phyloP scores from a whole-genome alignment of 2,888 invertebrate species.

The Octonoba sinensis region DNA sequence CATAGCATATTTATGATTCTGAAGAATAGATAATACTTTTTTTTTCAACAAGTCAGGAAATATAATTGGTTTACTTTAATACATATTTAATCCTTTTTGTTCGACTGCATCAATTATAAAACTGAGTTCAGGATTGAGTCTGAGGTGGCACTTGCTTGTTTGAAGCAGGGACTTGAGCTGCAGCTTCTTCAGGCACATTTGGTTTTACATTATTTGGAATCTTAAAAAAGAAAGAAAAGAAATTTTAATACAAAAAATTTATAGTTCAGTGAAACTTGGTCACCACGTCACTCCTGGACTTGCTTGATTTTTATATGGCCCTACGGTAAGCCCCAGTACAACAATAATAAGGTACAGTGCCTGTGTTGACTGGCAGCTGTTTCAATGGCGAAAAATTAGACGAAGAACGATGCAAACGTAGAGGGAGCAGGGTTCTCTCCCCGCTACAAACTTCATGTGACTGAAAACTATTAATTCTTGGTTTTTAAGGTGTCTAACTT shows the following conservation, averaged over 20 bases:
- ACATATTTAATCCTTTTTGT: not conserved
- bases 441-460: no score
- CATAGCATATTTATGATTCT: no score
- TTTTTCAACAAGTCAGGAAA: not conserved
- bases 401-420: no score
- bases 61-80: not conserved
- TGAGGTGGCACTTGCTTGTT: constrained; percentile 11
- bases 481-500: no score
- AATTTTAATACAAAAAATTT: not conserved
- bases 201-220: constrained; percentile 34
- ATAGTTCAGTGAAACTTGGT: not conserved
- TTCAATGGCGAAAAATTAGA: no score
- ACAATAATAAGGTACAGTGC: no score
- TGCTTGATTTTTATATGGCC: not conserved
- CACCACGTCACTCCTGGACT: not conserved
- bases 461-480: no score
- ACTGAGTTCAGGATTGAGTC: not conserved
- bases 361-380: no score
- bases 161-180: constrained; percentile 3
- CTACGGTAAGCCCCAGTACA: not conserved
- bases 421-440: no score
- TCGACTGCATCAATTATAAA: no score
- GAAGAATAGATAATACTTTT: not conserved
- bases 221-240: constrained; percentile 13
- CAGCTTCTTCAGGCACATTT: constrained; percentile 16